phyloP scores from a whole-genome alignment of 2,113 vertebrate species.

The Saccopteryx bilineata region DNA sequence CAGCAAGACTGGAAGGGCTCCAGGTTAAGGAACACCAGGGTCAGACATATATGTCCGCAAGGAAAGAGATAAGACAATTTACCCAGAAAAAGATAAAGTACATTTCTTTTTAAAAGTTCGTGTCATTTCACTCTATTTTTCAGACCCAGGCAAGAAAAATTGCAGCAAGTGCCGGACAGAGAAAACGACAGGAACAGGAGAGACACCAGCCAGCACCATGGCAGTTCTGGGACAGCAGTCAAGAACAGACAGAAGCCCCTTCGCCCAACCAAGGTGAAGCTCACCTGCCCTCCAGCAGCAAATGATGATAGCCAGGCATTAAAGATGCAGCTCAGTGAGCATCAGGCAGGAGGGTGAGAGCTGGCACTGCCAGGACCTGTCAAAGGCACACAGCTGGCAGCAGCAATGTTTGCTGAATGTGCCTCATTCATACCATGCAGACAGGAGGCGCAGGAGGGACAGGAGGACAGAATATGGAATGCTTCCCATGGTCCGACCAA shows the following conservation, averaged over 20 bases:
- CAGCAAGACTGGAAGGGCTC: conserved; percentile 35
- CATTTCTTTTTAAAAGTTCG: conserved; percentile 56
- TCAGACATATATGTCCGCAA: conserved; percentile 76
- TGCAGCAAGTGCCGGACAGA: not conserved
- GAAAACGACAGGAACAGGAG: not conserved
- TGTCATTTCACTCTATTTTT: not conserved
- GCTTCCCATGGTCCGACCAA: not conserved
- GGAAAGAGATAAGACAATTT: conserved; percentile 61
- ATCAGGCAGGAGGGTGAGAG: not conserved
- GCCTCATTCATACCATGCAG: not conserved
- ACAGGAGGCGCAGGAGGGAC: not conserved
- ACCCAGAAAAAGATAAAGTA: conserved; percentile 67
- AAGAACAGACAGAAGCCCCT: not conserved
- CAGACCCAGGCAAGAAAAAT: not conserved
- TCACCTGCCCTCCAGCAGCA: not conserved
- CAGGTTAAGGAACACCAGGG: conserved; percentile 67
- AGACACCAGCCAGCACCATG: rapidly evolving
- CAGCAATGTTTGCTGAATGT: too few relatives aligned
- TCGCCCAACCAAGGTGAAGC: not conserved
- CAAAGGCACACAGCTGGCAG: not conserved
- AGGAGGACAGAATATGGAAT: rapidly evolving
- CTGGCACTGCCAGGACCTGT: not conserved
- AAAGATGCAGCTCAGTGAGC: not conserved
- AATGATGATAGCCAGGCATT: not conserved
- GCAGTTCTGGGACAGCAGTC: not conserved